Base-by-base conservation (phyloP, 1,140 invertebrate genomes). In the Bombus terrestris region DNA sequence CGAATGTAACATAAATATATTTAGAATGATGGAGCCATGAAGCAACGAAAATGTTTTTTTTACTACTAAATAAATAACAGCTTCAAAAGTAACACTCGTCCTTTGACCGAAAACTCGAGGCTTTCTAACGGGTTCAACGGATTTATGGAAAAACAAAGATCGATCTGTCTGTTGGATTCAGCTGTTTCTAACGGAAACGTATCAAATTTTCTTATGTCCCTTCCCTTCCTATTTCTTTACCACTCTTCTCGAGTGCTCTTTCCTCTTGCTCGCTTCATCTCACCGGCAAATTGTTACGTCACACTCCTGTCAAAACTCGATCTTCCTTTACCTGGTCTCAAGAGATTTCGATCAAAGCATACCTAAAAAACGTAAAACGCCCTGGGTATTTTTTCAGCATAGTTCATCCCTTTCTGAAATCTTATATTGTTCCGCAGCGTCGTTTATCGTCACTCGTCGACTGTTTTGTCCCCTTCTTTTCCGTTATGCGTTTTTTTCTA, bases 171-270 rank as follows among this genome's bases (percentile, higher is more conserved):
- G 5, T 41, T n/a, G 68, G 39, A 47, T 66, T 74, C 83, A 85
- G 71, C 83, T 85, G 83, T 59, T 32, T 62, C 71, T 85, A 85
- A 86, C 84, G 84, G 84, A 86, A 86, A 86, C 81, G 81, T 84
- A 86, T 86, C 74, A 79, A 79, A 66, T 84, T 86, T 86, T 84
- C 86, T 62, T 28, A 9, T 66, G 12, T 22, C 47, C 37, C 68
- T 47, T 76, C 59, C 53, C 35, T 35, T 41, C 47, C 5, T n/a
- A 15, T 35, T 35, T 18, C n/a, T 66, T 47, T 47, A 9, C 37
- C 41, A 12, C 32, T 35, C n/a, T n/a, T 57, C 57, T 66, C 77
- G 35, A 73, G 47, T n/a, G 37, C 32, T 15, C 9, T 32, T 25
- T 32, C 37, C 37, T 75, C 62, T 37, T 35, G 4, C 73, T 86